Evolutionary conservation across 2,113 vertebrate genomes (phyloP).

Genomic region (Stercorarius parasiticus): DNA sequence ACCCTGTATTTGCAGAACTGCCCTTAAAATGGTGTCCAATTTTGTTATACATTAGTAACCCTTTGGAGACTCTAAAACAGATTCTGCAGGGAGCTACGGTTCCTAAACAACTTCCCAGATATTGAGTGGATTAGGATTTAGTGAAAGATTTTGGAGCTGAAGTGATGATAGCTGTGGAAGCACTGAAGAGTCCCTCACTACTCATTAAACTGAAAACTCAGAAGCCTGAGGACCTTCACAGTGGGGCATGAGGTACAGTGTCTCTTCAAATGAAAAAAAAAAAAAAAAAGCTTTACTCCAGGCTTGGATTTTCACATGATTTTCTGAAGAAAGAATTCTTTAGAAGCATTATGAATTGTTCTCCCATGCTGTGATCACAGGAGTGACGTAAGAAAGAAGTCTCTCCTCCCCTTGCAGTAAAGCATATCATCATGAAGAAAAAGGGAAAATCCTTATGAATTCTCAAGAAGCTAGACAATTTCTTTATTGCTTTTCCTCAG

Average conservation of each 20-base stretch:
- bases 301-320: not conserved
- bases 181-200: not conserved
- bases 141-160: conserved; percentile 24
- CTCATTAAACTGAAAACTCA: not conserved
- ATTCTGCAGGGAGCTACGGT: not conserved
- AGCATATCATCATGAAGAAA: not conserved
- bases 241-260: not conserved
- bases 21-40: not conserved
- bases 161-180: not conserved
- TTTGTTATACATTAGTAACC: not conserved
- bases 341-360: not conserved
- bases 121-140: not conserved
- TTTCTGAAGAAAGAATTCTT: not conserved
- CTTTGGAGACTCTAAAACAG: conserved; percentile 6
- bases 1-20: not conserved
- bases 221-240: not conserved
- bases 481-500: not conserved
- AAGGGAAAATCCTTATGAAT: not conserved
- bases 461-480: not conserved
- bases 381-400: not conserved
- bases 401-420: not conserved
- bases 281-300: not conserved
- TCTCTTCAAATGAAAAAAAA: not conserved
- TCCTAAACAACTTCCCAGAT: not conserved
- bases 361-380: not conserved